A percentile compares a stretch with the other conserved stretches of the same genome.
These are phyloP conservation scores for Ailurus styani DNA, from an alignment of 2,113 vertebrate species.

Conservation along the genomic window DNA sequence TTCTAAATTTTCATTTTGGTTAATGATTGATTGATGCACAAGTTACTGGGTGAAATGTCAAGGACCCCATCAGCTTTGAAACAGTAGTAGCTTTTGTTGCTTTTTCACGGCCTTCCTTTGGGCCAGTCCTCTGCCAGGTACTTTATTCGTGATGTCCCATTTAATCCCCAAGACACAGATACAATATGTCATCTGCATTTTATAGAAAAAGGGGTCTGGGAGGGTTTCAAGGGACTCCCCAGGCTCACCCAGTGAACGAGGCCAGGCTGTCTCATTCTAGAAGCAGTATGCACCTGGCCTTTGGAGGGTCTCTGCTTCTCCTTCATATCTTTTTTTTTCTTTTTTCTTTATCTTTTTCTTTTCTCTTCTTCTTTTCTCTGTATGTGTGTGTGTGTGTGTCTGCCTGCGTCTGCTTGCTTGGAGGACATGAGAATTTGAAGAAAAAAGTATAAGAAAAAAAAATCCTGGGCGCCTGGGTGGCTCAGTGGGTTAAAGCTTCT, in stretches of 20 bases:
- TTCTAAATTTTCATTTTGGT: neutral
- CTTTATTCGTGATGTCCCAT: neutral
- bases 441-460: neutral
- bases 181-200: neutral
- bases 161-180: neutral
- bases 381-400: no score
- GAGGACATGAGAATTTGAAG: neutral
- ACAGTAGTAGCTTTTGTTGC: neutral
- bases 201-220: neutral
- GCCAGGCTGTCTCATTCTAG: neutral
- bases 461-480: no score
- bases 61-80: neutral
- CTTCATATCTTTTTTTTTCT: neutral
- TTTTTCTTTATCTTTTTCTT: no score
- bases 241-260: neutral
- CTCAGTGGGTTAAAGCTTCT: no score
- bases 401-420: neutral
- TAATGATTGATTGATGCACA: neutral
- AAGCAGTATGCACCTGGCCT: neutral
- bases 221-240: neutral
- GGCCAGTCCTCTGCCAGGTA: neutral
- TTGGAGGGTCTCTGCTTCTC: neutral
- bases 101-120: neutral
- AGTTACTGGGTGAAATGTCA: neutral
- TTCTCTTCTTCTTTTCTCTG: neutral